These are phyloP conservation scores for Macaria notata DNA, from an alignment of 2,888 invertebrate genomes.

Conservation along the genomic window DNA sequence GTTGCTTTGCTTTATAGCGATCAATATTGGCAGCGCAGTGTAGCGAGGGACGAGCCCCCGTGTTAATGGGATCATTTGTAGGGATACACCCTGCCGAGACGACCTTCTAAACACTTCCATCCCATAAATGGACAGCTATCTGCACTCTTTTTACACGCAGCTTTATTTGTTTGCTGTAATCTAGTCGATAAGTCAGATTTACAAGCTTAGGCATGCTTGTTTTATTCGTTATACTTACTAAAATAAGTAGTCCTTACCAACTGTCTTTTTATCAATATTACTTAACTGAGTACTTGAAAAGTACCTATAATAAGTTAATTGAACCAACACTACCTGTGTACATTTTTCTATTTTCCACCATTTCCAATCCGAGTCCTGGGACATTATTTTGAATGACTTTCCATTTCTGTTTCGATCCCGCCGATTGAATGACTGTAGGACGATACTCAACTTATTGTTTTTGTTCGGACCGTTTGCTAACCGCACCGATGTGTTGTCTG, in stretches of 20 bases:
- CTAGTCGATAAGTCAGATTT: no score
- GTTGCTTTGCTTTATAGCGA: conserved; percentile 41
- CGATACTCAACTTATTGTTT: conserved; percentile 23
- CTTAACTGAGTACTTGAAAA: no score
- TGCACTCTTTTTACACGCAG: not conserved
- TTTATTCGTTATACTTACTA: no score
- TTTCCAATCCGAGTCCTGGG: conserved; percentile 11
- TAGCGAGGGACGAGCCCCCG: conserved; percentile 58
- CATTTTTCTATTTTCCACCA: no score
- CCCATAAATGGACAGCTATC: conserved; percentile 6
- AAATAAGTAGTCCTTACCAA: no score
- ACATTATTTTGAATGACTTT: conserved; percentile 20
- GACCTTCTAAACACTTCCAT: conserved; percentile 38
- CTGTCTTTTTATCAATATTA: no score
- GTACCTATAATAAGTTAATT: no score
- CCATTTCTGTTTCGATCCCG: conserved; percentile 21
- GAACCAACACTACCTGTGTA: no score
- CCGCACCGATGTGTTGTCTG: conserved; percentile 15
- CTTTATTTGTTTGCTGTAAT: not conserved
- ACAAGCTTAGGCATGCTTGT: no score
- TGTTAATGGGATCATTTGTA: conserved; percentile 63
- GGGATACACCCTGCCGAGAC: conserved; percentile 52
- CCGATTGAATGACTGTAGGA: conserved; percentile 15
- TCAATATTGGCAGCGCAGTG: conserved; percentile 55
- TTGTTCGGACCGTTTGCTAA: conserved; percentile 21